A percentile compares a stretch with the other conserved stretches of the same genome.
These are phyloP conservation scores for Platysteira castanea DNA, from an alignment of 2,113 vertebrate species.

Conservation along the genomic window DNA sequence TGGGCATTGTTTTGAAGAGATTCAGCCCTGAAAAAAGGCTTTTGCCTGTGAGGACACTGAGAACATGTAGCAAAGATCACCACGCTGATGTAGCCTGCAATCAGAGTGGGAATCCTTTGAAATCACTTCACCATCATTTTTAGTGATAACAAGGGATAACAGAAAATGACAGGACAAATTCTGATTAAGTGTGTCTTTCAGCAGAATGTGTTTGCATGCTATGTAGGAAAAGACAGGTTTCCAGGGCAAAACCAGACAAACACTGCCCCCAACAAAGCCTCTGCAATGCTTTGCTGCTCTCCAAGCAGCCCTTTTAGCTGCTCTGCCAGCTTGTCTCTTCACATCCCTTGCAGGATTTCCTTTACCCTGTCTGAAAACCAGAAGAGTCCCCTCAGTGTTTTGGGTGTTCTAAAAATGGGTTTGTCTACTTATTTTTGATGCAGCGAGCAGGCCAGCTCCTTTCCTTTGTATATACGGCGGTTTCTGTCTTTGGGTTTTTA, in stretches of 20 bases:
- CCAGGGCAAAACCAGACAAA: neutral
- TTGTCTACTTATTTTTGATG: neutral
- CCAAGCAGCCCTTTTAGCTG: neutral
- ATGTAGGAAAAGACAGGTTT: neutral
- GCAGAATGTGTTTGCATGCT: neutral
- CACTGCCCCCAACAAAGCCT: neutral
- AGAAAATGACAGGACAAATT: neutral
- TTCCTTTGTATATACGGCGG: neutral
- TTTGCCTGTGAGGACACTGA: neutral
- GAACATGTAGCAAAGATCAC: neutral
- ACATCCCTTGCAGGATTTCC: neutral
- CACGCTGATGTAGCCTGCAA: accelerated
- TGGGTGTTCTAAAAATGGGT: neutral
- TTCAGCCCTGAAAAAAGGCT: neutral
- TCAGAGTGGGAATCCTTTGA: neutral
- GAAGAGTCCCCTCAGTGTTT: neutral
- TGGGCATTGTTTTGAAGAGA: neutral
- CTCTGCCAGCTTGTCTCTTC: neutral
- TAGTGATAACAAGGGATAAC: neutral
- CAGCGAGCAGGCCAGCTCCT: neutral
- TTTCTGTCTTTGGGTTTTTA: neutral
- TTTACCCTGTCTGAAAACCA: neutral
- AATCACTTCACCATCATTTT: neutral
- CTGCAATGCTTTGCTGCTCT: neutral
- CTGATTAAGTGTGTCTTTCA: neutral